Conservation (phyloP, 2,113 vertebrate species). For the Xenus cinereus region DNA sequence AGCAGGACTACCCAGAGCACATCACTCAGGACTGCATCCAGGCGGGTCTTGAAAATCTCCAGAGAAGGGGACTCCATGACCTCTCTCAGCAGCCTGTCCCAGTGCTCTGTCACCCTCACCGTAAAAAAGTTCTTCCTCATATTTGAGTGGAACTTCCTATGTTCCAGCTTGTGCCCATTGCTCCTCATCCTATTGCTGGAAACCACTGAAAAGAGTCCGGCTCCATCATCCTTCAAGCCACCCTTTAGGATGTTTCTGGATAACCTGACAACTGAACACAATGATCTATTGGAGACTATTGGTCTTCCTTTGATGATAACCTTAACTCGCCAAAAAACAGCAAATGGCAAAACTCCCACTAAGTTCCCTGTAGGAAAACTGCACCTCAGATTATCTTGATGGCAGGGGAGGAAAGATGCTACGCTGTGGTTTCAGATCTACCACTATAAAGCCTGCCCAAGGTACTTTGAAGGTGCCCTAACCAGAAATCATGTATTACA, state of each 20-base stretch:
- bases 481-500: not conserved
- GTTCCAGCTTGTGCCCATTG: no score
- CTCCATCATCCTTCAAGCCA: not conserved
- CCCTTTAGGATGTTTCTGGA: not conserved
- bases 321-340: not conserved
- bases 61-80: no score
- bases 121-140: no score
- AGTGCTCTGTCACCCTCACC: no score
- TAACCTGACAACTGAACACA: not conserved
- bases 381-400: not conserved
- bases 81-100: no score
- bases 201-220: no score
- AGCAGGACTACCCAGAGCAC: no score
- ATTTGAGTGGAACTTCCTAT: no score
- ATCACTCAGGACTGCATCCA: no score
- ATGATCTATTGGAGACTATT: not conserved
- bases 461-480: not conserved
- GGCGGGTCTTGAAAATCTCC: no score
- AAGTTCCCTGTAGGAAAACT: not conserved
- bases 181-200: no score
- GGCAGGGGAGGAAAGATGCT: not conserved
- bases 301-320: not conserved
- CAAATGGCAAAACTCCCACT: not conserved
- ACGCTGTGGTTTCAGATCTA: not conserved
- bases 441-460: not conserved